Evolutionary conservation across 2,797 vertebrate species (phyloP), one percentile per base, ranked within the genome.

Genomic region (Catharus ustulatus): DNA sequence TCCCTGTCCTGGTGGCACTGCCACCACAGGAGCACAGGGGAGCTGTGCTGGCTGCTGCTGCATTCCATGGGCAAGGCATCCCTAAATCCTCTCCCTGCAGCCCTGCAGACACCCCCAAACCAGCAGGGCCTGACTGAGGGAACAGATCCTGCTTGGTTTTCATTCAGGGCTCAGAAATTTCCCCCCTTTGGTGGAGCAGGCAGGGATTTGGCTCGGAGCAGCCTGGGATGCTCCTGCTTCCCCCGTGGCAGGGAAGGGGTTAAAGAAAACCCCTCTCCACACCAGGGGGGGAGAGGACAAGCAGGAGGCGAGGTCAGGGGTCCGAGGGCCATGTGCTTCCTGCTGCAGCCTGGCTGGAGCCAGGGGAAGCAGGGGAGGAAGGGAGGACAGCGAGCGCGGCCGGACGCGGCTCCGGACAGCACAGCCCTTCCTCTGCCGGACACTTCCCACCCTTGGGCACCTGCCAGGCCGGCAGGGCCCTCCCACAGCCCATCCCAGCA

Each of bases 371-470:
- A 2, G 79, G 73, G 85, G 69, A 96, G 95, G 96, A 97, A 97
- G 93, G 89, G 95, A 95, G 92, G 63, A 82, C 61, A 19, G 66
- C 66, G 17, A 10, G 59, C 5, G 1, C 51, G 72, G 91, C 95
- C 86, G 90, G 94, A 96, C 40, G 6, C 1, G 74, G 83, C 86
- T 52, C 90, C 9, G 72, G 94, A 95, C 88, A 94, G 93, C 91
- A 66, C 96, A 90, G 95, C 93, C 96, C 95, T 97, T 97, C 95
- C 95, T 95, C 84, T 74, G 80, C 86, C 2, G 5, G 74, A 26
- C 64, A 11, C 90, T 92, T 52, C 77, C 87, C 78, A 45, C 22
- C 81, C 75, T 21, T 6, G 1, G 85, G 73, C 82, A 62, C 57
- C 45, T 27, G 54, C 43, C 57, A 68, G 68, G 26, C 6, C 75